Percentiles rank a stretch among this genome's conserved stretches.
These are phyloP conservation scores for Leptinotarsa tumamoca DNA, from an alignment of 2,888 invertebrate species.

Conservation along the genomic window DNA sequence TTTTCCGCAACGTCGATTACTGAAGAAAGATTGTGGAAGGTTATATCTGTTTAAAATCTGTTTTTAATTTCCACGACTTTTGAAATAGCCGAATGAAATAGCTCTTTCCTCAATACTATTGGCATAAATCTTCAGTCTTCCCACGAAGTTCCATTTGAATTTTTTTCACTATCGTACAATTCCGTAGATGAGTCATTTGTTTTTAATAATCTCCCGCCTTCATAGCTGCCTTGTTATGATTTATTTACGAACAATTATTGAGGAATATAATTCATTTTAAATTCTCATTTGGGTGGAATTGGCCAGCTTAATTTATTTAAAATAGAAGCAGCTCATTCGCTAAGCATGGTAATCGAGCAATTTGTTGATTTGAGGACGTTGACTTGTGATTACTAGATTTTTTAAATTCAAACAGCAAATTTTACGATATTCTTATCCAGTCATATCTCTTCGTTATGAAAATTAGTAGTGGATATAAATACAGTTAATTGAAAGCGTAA, in stretches of 20 bases:
- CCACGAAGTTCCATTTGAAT: not conserved
- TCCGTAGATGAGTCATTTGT: conserved; percentile 14
- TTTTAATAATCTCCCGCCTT: conserved; percentile 20
- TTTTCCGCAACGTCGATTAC: too few species aligned
- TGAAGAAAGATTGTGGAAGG: too few species aligned
- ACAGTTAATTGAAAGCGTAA: too few species aligned
- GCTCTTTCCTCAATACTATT: too few species aligned
- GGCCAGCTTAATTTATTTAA: conserved; percentile 1
- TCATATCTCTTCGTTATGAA: not conserved
- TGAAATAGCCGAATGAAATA: too few species aligned
- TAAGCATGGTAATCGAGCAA: not conserved
- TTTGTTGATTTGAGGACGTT: not conserved
- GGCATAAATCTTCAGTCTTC: not conserved
- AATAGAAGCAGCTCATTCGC: not conserved
- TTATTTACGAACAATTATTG: conserved; percentile 12
- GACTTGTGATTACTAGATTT: not conserved
- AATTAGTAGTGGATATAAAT: not conserved
- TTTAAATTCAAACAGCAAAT: not conserved
- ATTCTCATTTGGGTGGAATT: not conserved
- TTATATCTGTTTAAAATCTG: too few species aligned
- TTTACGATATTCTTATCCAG: not conserved
- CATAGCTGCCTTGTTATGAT: conserved; percentile 7
- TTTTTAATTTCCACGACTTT: too few species aligned
- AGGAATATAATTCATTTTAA: conserved; percentile 12
- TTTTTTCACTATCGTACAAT: not conserved